Percentiles rank a stretch among this genome's conserved stretches.
These are phyloP conservation scores for Dendronephthya gigantea DNA, from an alignment of 64 coral and sea anemone species.

Conservation along the genomic window DNA sequence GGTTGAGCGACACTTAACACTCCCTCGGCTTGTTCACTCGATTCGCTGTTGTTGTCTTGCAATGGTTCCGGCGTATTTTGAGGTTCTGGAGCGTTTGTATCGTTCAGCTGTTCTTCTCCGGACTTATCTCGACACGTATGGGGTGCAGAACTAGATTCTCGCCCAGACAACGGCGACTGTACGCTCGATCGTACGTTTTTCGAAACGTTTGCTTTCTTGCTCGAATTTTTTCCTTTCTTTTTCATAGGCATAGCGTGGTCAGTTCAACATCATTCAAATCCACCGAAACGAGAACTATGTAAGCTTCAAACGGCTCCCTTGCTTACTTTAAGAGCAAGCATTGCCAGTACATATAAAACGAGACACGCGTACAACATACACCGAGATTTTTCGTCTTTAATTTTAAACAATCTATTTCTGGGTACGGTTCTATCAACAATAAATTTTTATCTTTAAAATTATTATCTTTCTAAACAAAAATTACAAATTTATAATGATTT, in stretches of 20 bases:
- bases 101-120: neutral
- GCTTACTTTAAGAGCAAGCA: no score
- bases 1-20: no score
- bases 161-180: neutral
- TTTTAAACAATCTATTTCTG: no score
- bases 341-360: no score
- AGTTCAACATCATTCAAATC: no score
- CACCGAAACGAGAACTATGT: no score
- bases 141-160: neutral
- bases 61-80: neutral
- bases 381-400: no score
- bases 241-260: neutral
- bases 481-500: neutral
- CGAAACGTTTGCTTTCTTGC: neutral
- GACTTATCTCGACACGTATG: neutral
- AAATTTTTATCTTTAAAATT: no score
- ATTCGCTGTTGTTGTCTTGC: neutral
- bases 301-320: no score
- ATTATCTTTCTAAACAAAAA: no score
- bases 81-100: neutral
- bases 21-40: neutral
- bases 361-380: no score
- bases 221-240: neutral
- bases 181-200: neutral
- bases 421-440: no score